Evolutionary conservation across 1,140 invertebrate genomes (phyloP).

Genomic region (Pogonomyrmex barbatus): DNA sequence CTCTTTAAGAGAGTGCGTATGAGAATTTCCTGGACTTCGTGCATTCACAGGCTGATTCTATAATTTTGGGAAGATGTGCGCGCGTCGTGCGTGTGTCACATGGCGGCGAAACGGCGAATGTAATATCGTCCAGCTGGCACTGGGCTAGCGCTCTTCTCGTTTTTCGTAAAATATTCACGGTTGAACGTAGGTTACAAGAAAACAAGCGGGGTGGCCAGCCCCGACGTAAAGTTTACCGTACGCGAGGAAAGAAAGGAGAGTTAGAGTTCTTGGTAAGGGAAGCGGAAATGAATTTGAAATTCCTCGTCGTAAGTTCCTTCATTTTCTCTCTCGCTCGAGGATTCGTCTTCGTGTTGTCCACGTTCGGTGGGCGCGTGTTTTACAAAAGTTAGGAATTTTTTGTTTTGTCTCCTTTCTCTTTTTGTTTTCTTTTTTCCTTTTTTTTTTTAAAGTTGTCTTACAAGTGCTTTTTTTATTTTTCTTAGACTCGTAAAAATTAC

Average conservation of each 20-base stretch:
- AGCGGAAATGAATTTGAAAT: conserved; percentile 71
- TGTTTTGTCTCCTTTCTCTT: not conserved
- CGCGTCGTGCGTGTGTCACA: not conserved
- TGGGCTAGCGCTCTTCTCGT: conserved; percentile 1
- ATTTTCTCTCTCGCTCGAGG: conserved; percentile 1
- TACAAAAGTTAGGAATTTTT: conserved; percentile 55
- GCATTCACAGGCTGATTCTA: not conserved
- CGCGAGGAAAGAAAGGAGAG: not conserved
- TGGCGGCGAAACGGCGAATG: conserved; percentile 14
- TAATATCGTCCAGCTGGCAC: conserved; percentile 54
- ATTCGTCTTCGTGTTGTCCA: conserved; percentile 44
- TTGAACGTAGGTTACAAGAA: conserved; percentile 48
- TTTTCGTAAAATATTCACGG: conserved; percentile 70
- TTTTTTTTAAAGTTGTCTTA: not conserved
- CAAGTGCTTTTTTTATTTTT: not conserved
- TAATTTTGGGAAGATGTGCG: conserved; percentile 9
- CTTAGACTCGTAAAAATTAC: not conserved
- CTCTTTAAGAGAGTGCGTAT: not conserved
- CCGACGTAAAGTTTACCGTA: conserved; percentile 53
- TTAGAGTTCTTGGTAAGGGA: conserved; percentile 37
- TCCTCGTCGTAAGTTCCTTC: conserved; percentile 65
- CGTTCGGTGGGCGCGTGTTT: conserved; percentile 43
- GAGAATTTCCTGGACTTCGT: not conserved
- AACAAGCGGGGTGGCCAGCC: conserved; percentile 13
- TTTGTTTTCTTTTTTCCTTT: not conserved